Evolutionary conservation across 2,888 invertebrate genomes (phyloP).

Genomic region (Cyrtodaria siliqua): DNA sequence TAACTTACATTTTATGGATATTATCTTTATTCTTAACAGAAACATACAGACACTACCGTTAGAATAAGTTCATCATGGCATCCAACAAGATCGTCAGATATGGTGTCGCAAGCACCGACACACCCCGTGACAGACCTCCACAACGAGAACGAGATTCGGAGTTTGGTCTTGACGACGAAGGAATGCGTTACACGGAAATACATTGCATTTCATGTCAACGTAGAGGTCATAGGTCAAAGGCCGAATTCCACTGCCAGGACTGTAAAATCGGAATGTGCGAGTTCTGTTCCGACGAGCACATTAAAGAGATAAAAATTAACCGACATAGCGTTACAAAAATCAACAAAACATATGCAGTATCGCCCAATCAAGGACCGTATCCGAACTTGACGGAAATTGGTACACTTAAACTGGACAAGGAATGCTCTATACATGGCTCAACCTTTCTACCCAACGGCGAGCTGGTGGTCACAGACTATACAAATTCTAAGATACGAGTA

Average conservation of each 20-base stretch:
- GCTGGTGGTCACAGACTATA: slow-evolving; percentile 47
- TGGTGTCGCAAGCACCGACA: too few relatives aligned
- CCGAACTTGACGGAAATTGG: slow-evolving; percentile 52
- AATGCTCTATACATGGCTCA: slow-evolving; percentile 41
- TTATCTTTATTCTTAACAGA: too few relatives aligned
- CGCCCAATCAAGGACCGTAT: slow-evolving; percentile 60
- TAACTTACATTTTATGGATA: too few relatives aligned
- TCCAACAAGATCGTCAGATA: too few relatives aligned
- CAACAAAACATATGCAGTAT: slow-evolving; percentile 36
- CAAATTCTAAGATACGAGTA: slow-evolving; percentile 44
- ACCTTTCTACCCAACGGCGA: slow-evolving; percentile 58
- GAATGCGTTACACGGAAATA: slow-evolving; percentile 15
- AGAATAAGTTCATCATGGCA: too few relatives aligned
- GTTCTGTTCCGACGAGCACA: slow-evolving; percentile 36
- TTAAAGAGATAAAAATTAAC: slow-evolving; percentile 39
- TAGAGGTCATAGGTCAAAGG: slow-evolving; percentile 28
- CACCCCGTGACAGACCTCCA: too few relatives aligned
- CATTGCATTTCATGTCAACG: slow-evolving; percentile 51
- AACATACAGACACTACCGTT: too few relatives aligned
- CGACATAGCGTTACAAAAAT: slow-evolving; percentile 57
- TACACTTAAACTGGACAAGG: slow-evolving; percentile 58
- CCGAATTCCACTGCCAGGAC: slow-evolving; percentile 51
- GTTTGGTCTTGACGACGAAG: slow-evolving; percentile 5
- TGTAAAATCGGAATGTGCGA: slow-evolving; percentile 52
- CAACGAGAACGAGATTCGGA: neutral